phyloP scores from a whole-genome alignment of 2,113 vertebrate species.

The Cynocephalus volans region DNA sequence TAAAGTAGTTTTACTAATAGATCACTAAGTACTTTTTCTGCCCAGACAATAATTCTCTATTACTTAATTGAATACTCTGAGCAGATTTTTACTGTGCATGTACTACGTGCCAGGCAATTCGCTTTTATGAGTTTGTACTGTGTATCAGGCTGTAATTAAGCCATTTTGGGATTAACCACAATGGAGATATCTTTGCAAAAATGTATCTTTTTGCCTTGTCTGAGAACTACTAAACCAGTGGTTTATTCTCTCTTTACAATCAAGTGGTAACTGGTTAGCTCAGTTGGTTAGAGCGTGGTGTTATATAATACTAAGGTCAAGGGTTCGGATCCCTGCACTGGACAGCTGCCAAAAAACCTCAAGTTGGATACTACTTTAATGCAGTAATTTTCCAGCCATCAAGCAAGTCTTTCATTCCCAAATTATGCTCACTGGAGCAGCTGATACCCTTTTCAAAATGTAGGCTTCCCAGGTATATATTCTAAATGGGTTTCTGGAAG shows the following conservation, averaged over 20 bases:
- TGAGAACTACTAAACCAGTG: background rate
- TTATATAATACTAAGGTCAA: no score
- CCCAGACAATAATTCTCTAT: background rate
- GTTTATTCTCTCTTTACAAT: conserved; percentile 27
- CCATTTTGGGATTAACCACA: conserved; percentile 16
- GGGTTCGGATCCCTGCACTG: no score
- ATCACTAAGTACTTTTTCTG: background rate
- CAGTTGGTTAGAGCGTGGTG: no score
- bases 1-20: background rate
- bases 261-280: no score
- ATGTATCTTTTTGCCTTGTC: conserved; percentile 15
- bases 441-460: background rate
- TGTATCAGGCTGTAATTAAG: background rate
- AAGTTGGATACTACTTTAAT: background rate
- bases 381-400: background rate
- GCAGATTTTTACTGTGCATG: conserved; percentile 56
- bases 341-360: no score
- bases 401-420: conserved; percentile 2
- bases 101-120: background rate
- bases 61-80: background rate
- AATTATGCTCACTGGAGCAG: background rate
- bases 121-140: conserved; percentile 47
- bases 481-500: background rate
- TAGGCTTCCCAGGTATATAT: background rate
- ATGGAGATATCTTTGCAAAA: conserved; percentile 7